Conservation (phyloP, 37 sponge, comb jelly and placozoan genomes). For the Agelas oroides region DNA sequence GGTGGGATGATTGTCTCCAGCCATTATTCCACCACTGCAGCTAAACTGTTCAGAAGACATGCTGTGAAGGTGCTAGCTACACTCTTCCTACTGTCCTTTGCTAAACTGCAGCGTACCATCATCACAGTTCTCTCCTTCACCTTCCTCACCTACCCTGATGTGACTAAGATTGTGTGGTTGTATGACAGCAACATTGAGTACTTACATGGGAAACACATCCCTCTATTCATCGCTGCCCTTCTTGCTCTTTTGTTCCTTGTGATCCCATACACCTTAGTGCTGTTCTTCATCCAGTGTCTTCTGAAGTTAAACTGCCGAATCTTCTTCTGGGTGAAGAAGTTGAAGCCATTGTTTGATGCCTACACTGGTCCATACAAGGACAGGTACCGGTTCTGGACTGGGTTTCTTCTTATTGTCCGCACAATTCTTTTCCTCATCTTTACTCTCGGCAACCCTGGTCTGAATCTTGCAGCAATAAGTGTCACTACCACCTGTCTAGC, state of each 20-base stretch:
- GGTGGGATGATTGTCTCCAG: conserved; percentile 9
- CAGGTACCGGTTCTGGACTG: conserved; percentile 21
- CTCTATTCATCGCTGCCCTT: background rate
- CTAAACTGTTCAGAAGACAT: conserved; percentile 12
- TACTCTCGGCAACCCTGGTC: no score
- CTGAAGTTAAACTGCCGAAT: background rate
- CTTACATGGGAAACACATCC: background rate
- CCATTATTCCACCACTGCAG: conserved; percentile 5
- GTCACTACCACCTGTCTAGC: no score
- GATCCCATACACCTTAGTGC: conserved; percentile 26
- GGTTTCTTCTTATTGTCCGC: background rate
- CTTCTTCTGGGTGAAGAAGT: background rate
- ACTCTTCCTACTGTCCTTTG: conserved; percentile 28
- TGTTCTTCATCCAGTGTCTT: background rate
- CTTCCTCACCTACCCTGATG: background rate
- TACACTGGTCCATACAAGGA: conserved; percentile 18
- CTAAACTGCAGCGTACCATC: conserved; percentile 18
- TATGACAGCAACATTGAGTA: conserved; percentile 16
- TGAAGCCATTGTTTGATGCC: conserved; percentile 15
- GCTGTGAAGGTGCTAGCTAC: conserved; percentile 39
- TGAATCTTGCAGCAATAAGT: no score
- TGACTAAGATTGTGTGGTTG: conserved; percentile 3
- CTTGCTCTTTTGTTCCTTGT: background rate
- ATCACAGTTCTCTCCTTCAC: conserved; percentile 1
- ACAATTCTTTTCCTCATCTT: no score